Base-by-base conservation (phyloP, 1,140 invertebrate species). In the Polypedilum vanderplanki region DNA sequence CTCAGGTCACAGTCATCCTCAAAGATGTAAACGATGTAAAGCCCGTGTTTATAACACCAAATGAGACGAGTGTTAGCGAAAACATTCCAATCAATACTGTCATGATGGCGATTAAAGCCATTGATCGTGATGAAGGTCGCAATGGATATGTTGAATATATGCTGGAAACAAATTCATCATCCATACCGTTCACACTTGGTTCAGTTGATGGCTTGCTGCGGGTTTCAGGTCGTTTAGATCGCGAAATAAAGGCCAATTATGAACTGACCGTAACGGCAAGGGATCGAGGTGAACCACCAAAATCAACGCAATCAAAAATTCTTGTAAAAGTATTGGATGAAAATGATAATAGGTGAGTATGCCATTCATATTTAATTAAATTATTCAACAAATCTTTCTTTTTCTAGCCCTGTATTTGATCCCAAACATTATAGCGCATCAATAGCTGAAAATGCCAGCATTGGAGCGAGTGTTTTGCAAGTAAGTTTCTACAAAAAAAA, bases 1-100 rank as follows among this genome's bases (percentile, higher is more conserved):
- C 84, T 41, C 84, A 95, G 92, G 93, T 98, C 46, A 94, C 88
- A 20, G 90, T 98, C 76, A 87, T 90, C 74, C 83, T 98, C 64
- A 89, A 93, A 80, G 96, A 98, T 83, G 91, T 98, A 18, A 98
- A 98, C 84, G 97, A 99, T 83, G 90, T 95, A 86, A 88, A 93
- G 12, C 97, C 97, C 0, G 89, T 92, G 80, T 98, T 99, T 83
- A 87, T 95, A 77, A 90, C 92, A 7, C 85, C 91, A 0, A 93
- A 92, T 78, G 88, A 89, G 79, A 93, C 92, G 7, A 83, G 87
- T 17, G 88, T 96, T 10, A 85, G 88, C 75, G 95, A 98, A 84
- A 97, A 97, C 83, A 90, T 93, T 57, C 89, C 93, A n/a, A 80
- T 90, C 24, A 96, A 97, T 80, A 94, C 93, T 5, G 89, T 97